These are phyloP conservation scores for Sminthurides bifidus DNA, from an alignment of 1,140 invertebrate genomes.

Conservation along the genomic window DNA sequence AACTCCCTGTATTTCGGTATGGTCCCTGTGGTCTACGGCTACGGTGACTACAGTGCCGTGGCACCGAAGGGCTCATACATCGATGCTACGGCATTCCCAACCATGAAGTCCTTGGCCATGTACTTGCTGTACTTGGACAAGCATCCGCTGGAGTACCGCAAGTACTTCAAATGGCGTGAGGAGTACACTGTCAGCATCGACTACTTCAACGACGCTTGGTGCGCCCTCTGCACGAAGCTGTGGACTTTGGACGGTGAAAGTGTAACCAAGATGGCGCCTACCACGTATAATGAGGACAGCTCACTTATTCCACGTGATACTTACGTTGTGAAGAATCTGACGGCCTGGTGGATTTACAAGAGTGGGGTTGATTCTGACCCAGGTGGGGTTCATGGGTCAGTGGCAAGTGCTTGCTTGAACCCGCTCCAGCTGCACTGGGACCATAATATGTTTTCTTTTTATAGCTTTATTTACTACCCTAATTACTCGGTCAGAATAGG, in stretches of 20 bases:
- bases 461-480: slow-evolving; percentile 7
- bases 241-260: neutral
- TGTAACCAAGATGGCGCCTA: neutral
- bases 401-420: slow-evolving; percentile 2
- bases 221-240: neutral
- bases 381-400: neutral
- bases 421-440: neutral
- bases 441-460: neutral
- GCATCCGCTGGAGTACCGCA: slow-evolving; percentile 32
- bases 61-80: slow-evolving; percentile 56
- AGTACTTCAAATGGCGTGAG: slow-evolving; percentile 33
- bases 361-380: too few relatives aligned
- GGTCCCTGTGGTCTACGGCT: slow-evolving; percentile 58
- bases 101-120: slow-evolving; percentile 40
- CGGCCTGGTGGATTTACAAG: slow-evolving; percentile 9
- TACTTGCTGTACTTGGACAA: slow-evolving; percentile 42
- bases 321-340: neutral
- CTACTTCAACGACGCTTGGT: slow-evolving; percentile 2
- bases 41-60: slow-evolving; percentile 41
- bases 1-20: slow-evolving; percentile 36
- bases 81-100: slow-evolving; percentile 44
- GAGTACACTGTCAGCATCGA: neutral
- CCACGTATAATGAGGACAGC: neutral
- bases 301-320: neutral
- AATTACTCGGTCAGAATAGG: slow-evolving; percentile 7